These are phyloP conservation scores for Eupelmus urozonus DNA, from an alignment of 2,888 invertebrate genomes.

Conservation along the genomic window DNA sequence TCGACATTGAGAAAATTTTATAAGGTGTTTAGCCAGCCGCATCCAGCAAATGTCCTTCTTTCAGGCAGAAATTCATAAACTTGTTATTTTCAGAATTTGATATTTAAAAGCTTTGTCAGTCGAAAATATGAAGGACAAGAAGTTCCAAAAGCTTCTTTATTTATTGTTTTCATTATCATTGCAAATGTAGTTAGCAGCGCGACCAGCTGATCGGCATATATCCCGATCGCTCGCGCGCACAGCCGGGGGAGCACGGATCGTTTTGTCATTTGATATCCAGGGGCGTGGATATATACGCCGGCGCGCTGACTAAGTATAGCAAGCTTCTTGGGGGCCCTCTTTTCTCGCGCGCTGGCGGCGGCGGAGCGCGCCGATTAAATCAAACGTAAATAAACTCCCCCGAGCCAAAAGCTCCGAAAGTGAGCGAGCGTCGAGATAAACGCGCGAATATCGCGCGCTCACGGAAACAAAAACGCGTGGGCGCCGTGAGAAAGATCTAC, in stretches of 20 bases:
- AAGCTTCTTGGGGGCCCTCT: conserved; percentile 50
- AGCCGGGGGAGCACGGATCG: not conserved
- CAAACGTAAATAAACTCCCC: conserved; percentile 72
- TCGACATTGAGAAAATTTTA: too few species aligned
- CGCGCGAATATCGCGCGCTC: conserved; percentile 4
- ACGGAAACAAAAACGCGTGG: conserved; percentile 16
- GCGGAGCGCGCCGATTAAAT: conserved; percentile 66
- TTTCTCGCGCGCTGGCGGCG: not conserved
- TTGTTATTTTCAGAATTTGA: too few species aligned
- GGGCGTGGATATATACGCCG: conserved; percentile 1
- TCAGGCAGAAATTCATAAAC: too few species aligned
- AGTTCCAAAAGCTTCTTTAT: too few species aligned
- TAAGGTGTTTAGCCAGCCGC: too few species aligned
- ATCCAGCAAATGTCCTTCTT: too few species aligned
- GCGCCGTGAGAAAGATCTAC: conserved; percentile 5
- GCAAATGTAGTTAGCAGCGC: too few species aligned
- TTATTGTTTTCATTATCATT: too few species aligned
- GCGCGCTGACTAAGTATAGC: not conserved
- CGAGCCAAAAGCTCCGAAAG: not conserved
- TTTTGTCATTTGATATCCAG: conserved; percentile 56
- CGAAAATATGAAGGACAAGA: too few species aligned
- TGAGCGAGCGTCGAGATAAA: not conserved
- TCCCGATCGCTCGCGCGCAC: not conserved
- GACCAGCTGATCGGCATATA: too few species aligned
- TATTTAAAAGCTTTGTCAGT: too few species aligned